Conservation (phyloP, 2,113 vertebrate species). For the Perccottus glenii region DNA sequence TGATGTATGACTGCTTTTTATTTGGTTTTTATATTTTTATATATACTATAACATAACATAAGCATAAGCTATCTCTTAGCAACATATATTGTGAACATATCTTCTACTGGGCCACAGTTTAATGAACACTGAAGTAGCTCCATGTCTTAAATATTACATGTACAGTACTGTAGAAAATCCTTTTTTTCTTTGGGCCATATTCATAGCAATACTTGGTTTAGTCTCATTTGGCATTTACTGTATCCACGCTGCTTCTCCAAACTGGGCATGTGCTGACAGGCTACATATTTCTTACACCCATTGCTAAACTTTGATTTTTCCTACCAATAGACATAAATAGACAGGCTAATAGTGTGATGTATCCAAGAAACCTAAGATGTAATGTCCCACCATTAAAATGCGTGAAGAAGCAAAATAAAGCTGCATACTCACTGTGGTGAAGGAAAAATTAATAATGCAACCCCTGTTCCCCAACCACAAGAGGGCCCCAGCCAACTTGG, state of each 20-base stretch:
- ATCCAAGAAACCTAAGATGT: neutral
- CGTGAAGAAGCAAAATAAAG: neutral
- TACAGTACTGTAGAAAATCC: too few species aligned
- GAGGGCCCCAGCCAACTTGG: neutral
- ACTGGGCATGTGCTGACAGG: neutral
- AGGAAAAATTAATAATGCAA: neutral
- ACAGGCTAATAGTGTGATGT: neutral
- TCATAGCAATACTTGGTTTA: too few species aligned
- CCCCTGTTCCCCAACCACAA: neutral
- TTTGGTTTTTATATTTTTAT: too few species aligned
- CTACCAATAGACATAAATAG: neutral
- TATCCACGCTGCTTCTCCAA: too few species aligned
- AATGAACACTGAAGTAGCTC: too few species aligned
- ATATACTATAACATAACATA: neutral
- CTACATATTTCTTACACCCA: neutral
- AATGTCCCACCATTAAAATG: neutral
- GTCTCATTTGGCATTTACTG: too few species aligned
- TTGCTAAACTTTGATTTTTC: neutral
- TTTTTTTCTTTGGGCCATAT: too few species aligned
- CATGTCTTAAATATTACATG: too few species aligned
- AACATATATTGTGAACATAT: too few species aligned
- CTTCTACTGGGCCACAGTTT: too few species aligned
- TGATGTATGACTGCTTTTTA: too few species aligned
- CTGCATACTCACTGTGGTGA: conserved; percentile 1
- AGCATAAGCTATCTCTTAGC: too few species aligned